Evolutionary conservation across 2,113 vertebrate genomes (phyloP), one percentile per base, ranked within the genome.

Genomic region (Heliornis fulica): DNA sequence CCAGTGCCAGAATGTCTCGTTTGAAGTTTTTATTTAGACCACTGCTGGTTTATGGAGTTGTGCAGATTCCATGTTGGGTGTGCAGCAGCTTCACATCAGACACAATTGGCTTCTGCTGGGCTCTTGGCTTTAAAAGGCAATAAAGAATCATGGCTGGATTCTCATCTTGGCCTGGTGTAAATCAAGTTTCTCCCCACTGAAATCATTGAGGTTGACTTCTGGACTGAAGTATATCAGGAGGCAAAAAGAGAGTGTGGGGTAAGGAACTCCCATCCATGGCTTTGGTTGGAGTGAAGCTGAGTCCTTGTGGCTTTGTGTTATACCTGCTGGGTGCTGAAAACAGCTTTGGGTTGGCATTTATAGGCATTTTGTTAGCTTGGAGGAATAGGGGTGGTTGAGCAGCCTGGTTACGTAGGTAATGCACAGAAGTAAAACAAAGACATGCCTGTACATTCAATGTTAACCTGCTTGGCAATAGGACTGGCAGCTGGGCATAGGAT

Each of bases 21-120:
- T 97, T 96, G 82, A 97, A 95, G 77, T 96, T 97, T 97, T 96
- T 97, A 96, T 97, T 96, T 97, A 96, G 96, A 83, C 72, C 90
- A 94, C 88, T 96, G 83, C 94, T 90, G 92, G 91, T 96, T 94
- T 96, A 94, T 85, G 87, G 78, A 97, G 89, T 94, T 97, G 69
- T 90, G 82, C 90, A 93, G 88, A 95, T 95, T 96, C 96, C 94
- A 54, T 15, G 7, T 94, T 97, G 90, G 91, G 63, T 83, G 71
- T 79, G 72, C 87, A 97, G 91, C 97, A 92, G 81, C 81, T 96
- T 89, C 66, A 19, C 7, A 19, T 96, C 93, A 83, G 63, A 95
- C 46, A 94, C 88, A 93, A 64, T 93, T 96, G 95, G 87, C 96
- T 90, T 89, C 79, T 77, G 82, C 93, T 79, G 78, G 87, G 69